Percentiles rank a stretch among this genome's conserved stretches.
These are phyloP conservation scores for Apodemia zela DNA, from an alignment of 2,888 invertebrate genomes.

Conservation along the genomic window DNA sequence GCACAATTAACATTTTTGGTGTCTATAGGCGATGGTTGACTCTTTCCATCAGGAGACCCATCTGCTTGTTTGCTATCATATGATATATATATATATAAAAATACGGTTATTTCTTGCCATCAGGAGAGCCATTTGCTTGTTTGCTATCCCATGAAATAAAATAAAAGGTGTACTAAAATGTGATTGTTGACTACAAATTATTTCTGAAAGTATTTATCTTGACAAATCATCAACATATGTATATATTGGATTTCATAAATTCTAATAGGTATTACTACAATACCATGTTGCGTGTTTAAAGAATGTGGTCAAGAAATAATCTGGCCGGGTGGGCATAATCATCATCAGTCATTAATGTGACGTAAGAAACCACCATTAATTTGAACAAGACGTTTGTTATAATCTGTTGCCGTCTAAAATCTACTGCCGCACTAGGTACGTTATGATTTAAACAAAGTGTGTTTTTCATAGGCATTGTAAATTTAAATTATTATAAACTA, in stretches of 20 bases:
- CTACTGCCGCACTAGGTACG: neutral
- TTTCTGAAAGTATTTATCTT: too few relatives aligned
- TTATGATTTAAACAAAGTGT: neutral
- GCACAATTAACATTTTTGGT: too few relatives aligned
- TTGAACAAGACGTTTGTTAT: constrained; percentile 4
- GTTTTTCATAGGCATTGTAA: constrained; percentile 7
- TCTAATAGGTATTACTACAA: constrained; percentile 2
- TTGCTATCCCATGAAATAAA: too few relatives aligned
- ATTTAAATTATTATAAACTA: constrained; percentile 2
- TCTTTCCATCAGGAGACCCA: too few relatives aligned
- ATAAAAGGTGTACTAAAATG: too few relatives aligned
- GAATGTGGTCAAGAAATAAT: neutral
- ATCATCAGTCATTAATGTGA: constrained; percentile 1
- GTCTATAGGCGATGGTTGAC: too few relatives aligned
- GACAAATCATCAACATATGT: too few relatives aligned
- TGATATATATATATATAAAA: too few relatives aligned
- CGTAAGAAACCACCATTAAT: constrained; percentile 9
- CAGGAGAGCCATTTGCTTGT: too few relatives aligned
- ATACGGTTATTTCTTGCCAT: too few relatives aligned
- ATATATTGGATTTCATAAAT: neutral
- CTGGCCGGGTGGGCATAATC: constrained; percentile 6
- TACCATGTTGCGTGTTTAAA: neutral
- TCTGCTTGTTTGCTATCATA: too few relatives aligned
- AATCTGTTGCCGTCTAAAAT: neutral
- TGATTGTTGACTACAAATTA: too few relatives aligned